Percentiles rank a stretch among this genome's conserved stretches.
These are phyloP conservation scores for Eueremaeus valkanovi DNA, from an alignment of 2,888 invertebrate species.

Conservation along the genomic window DNA sequence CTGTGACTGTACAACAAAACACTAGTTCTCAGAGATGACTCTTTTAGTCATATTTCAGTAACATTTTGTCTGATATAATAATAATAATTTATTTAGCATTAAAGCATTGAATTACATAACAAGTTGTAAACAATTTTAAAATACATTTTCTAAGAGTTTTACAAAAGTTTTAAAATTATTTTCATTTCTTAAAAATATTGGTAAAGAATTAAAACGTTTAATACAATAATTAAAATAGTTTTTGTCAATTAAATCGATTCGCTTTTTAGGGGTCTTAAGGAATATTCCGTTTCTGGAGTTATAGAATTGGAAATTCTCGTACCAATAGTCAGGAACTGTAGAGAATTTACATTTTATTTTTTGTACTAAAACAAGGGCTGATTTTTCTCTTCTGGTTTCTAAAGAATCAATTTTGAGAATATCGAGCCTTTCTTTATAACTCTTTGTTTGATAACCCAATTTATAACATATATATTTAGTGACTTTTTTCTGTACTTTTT, in stretches of 20 bases:
- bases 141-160: background rate
- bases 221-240: constrained; percentile 2
- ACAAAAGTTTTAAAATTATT: background rate
- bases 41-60: no score
- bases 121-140: background rate
- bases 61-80: no score
- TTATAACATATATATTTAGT: background rate
- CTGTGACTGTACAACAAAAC: no score
- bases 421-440: background rate
- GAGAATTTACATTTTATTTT: background rate
- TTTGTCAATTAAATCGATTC: background rate
- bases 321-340: background rate
- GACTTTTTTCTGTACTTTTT: background rate
- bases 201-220: background rate
- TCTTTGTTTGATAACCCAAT: background rate
- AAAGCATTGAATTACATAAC: background rate
- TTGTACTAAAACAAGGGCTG: background rate
- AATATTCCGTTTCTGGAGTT: background rate
- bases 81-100: constrained; percentile 5
- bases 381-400: background rate
- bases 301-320: background rate
- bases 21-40: no score
- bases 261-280: background rate
- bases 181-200: background rate
- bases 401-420: background rate